A percentile compares a stretch with the other conserved stretches of the same genome.
Conservation (phyloP, 2,113 vertebrate genomes). For the Noctilio leporinus region DNA sequence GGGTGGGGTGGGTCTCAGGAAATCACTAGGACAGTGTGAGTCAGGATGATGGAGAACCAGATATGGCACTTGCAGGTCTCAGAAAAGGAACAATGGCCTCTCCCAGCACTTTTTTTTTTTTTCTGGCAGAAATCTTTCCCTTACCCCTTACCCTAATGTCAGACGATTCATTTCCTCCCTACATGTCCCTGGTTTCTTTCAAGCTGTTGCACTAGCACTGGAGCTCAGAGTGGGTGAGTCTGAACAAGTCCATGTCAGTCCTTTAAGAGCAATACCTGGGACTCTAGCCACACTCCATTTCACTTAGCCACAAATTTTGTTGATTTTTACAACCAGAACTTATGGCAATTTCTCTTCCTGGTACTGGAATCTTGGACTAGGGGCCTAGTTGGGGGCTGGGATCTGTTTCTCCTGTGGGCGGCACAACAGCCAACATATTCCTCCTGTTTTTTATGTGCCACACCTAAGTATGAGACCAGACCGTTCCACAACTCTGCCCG, state of each 20-base stretch:
- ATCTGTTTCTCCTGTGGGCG: background rate
- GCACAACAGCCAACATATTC: background rate
- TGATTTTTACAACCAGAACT: background rate
- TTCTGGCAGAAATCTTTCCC: background rate
- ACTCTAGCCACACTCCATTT: background rate
- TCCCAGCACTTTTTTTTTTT: background rate
- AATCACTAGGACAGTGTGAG: background rate
- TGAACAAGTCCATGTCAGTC: background rate
- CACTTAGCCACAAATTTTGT: background rate
- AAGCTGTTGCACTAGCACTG: background rate
- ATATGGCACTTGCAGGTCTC: background rate
- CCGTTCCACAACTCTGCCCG: background rate
- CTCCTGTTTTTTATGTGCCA: background rate
- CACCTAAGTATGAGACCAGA: background rate
- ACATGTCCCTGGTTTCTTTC: background rate
- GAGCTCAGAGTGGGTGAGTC: background rate
- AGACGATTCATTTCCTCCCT: background rate
- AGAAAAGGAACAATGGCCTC: background rate
- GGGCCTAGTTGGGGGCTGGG: background rate
- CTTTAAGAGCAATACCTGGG: background rate
- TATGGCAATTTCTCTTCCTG: background rate
- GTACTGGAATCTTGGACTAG: background rate
- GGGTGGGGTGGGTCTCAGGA: background rate
- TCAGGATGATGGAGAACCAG: background rate
- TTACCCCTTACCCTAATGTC: background rate